These are phyloP conservation scores for Syrista parreyssii DNA, from an alignment of 2,888 invertebrate genomes.

Conservation along the genomic window DNA sequence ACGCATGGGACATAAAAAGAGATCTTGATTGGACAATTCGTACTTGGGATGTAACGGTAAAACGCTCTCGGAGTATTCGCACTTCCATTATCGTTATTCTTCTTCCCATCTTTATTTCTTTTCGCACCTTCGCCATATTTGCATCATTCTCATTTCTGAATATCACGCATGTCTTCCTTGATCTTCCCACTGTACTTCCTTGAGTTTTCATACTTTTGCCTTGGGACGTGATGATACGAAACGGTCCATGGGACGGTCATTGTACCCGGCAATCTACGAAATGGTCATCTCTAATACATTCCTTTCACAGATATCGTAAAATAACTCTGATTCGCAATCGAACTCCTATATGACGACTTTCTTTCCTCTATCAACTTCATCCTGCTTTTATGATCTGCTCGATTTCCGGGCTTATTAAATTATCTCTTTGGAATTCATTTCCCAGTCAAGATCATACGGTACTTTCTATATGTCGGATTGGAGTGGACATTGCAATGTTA, in stretches of 20 bases:
- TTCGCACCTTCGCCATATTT: neutral
- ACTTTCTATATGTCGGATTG: neutral
- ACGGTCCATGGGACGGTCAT: neutral
- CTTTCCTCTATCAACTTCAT: neutral
- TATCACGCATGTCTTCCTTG: neutral
- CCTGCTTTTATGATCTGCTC: neutral
- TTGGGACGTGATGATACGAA: neutral
- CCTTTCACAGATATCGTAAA: neutral
- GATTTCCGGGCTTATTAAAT: neutral
- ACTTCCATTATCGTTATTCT: neutral
- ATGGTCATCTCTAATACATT: conserved; percentile 1
- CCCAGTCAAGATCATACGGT: neutral
- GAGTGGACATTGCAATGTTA: neutral
- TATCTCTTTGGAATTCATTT: neutral
- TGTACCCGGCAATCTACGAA: conserved; percentile 3
- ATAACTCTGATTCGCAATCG: neutral
- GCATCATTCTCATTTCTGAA: neutral
- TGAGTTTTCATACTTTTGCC: neutral
- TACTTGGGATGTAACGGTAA: neutral
- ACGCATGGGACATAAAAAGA: neutral
- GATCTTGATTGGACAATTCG: neutral
- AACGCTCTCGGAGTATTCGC: neutral
- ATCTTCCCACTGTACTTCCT: neutral
- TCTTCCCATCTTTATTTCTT: neutral
- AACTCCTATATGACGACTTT: neutral